Percentiles rank a stretch among this genome's conserved stretches.
Evolutionary conservation across 2,888 invertebrate genomes (phyloP).

Genomic region (Bugula neritina): DNA sequence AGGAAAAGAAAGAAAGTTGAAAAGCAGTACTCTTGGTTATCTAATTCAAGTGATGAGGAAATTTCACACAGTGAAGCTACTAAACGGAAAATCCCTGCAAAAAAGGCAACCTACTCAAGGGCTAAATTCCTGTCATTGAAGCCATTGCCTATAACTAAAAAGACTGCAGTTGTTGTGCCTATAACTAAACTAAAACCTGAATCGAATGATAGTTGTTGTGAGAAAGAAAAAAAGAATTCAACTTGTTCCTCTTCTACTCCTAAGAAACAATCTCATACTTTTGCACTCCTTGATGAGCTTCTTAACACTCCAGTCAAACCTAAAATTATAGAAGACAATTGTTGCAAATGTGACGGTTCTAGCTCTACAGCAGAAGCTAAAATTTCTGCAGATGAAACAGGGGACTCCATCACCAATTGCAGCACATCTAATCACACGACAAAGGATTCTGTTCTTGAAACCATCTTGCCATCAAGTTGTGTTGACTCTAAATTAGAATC

Average conservation of each 20-base stretch:
- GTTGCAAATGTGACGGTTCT: background rate
- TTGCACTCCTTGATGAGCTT: background rate
- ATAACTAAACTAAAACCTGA: background rate
- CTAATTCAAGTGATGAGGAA: background rate
- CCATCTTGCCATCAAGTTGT: background rate
- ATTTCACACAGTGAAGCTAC: background rate
- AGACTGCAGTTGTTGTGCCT: constrained; percentile 6
- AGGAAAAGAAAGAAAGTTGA: background rate
- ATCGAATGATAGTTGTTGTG: background rate
- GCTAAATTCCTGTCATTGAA: background rate
- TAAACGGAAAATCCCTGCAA: background rate
- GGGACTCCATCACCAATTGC: too few species aligned
- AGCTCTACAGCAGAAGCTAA: background rate
- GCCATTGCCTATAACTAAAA: background rate
- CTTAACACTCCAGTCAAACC: background rate
- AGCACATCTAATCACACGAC: too few species aligned
- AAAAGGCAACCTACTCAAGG: background rate
- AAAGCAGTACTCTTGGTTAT: too few species aligned
- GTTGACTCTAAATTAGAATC: background rate
- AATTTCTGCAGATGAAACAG: background rate
- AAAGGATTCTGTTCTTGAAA: too few species aligned
- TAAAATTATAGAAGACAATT: background rate
- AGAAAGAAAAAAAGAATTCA: background rate
- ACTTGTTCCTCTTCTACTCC: background rate
- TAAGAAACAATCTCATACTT: background rate